Evolutionary conservation across 1,140 invertebrate species (phyloP), one percentile per base, ranked within the genome.

Genomic region (Trachymyrmex cornetzi): DNA sequence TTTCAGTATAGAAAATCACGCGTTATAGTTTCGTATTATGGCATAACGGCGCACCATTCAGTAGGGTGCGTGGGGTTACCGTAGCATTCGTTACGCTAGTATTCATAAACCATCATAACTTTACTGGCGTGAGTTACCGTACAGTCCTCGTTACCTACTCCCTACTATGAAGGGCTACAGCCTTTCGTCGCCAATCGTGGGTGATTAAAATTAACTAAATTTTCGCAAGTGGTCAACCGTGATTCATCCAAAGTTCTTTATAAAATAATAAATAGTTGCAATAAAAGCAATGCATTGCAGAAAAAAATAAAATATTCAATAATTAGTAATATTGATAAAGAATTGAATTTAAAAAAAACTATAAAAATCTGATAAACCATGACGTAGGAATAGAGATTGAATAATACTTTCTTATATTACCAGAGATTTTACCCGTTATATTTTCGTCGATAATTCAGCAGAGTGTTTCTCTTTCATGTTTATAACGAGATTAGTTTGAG

Each of bases 101-200:
- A 94, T 94, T 94, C 94, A 94, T 94, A 92, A 94, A 94, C 93
- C 94, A 94, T 94, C 94, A 93, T 94, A 94, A 94, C 93, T 94
- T 93, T 92, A 77, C 88, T 85, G 86, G 80, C 88, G 87, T 87
- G 88, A 87, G 84, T 89, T 90, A 89, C 77, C 57, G 59, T 48
- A 24, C 19, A 77, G 71, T 63, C 69, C 85, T 71, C 77, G 80
- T 84, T 84, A 84, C 77, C 66, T 27, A 63, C 22, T 72, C 81
- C 63, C 85, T 59, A 67, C 55, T 81, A 55, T 85, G 81, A 61
- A 85, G 71, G 80, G 66, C 67, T 81, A 44, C 66, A 79, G 66
- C 53, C 80, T 85, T 87, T 89, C 64, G 27, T 63, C 48, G 81
- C 55, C 64, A 81, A 71, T n/a, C n/a, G n/a, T 72, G 80, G 75